A percentile compares a stretch with the other conserved stretches of the same genome.
Conservation (phyloP, 2,113 vertebrate species). For the Leptosomus discolor region DNA sequence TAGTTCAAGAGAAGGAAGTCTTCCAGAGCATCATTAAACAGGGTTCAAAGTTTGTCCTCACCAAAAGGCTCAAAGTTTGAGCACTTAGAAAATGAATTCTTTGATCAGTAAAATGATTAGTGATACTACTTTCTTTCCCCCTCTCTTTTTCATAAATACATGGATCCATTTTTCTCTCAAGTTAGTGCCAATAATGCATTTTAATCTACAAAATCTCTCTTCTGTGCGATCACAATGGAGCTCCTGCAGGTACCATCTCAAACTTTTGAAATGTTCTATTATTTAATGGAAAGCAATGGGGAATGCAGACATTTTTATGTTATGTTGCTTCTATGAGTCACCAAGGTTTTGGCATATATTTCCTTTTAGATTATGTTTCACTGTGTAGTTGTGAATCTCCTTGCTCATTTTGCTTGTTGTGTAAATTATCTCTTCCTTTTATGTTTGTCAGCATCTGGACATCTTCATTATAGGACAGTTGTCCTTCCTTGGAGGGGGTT, state of each 20-base stretch:
- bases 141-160: neutral
- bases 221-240: neutral
- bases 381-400: neutral
- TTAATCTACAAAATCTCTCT: constrained; percentile 54
- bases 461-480: neutral
- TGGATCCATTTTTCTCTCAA: constrained; percentile 54
- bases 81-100: constrained; percentile 66
- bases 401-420: too few species aligned
- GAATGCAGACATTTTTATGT: neutral
- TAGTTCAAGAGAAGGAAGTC: constrained; percentile 63
- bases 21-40: constrained; percentile 58
- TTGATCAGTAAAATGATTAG: constrained; percentile 70
- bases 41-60: constrained; percentile 68
- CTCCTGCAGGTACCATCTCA: neutral
- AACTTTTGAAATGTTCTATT: neutral
- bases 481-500: neutral
- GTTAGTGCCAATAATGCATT: constrained; percentile 57
- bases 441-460: neutral
- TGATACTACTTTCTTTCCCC: neutral
- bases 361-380: constrained; percentile 5
- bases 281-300: neutral
- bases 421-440: neutral
- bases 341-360: neutral
- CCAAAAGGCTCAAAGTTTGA: constrained; percentile 61
- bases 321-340: neutral